A percentile compares a stretch with the other conserved stretches of the same genome.
phyloP scores from a whole-genome alignment of 1,140 invertebrate species.

The Mesaphorura yosii region DNA sequence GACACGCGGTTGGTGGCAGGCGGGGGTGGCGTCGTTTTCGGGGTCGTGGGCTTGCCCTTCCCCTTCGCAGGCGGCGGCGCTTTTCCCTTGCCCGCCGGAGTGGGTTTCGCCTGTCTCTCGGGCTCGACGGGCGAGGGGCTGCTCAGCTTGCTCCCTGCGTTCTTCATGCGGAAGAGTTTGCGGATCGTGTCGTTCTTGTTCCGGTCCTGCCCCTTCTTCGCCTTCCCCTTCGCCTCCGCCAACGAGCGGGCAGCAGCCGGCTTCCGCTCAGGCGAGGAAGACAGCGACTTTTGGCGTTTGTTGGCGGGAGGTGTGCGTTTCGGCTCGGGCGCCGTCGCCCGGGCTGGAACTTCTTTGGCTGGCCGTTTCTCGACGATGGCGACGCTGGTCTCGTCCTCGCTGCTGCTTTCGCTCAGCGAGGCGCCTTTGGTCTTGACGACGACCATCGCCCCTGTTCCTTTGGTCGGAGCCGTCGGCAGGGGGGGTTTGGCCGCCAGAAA shows the following conservation, averaged over 20 bases:
- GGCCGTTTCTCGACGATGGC: no score
- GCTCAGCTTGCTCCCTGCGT: slow-evolving; percentile 14
- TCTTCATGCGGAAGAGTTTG: slow-evolving; percentile 49
- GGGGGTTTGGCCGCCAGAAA: background rate
- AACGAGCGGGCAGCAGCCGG: slow-evolving; percentile 37
- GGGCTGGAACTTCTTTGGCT: slow-evolving; percentile 7
- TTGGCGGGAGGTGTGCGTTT: slow-evolving; percentile 31
- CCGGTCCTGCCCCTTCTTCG: slow-evolving; percentile 49
- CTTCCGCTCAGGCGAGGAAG: slow-evolving; percentile 21
- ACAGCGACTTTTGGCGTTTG: slow-evolving; percentile 6
- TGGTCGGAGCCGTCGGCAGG: slow-evolving; percentile 8
- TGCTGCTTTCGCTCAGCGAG: slow-evolving; percentile 27
- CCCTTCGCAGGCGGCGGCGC: slow-evolving; percentile 32
- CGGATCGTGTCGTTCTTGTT: slow-evolving; percentile 57
- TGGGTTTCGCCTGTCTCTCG: slow-evolving; percentile 37
- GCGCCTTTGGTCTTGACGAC: slow-evolving; percentile 3
- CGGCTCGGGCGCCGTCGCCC: background rate
- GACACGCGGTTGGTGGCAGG: slow-evolving; percentile 22
- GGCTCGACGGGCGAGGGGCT: slow-evolving; percentile 5
- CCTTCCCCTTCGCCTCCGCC: slow-evolving; percentile 40
- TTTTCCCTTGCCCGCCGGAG: background rate
- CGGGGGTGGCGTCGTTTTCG: slow-evolving; percentile 35
- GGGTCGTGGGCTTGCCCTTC: slow-evolving; percentile 38
- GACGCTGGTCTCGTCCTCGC: slow-evolving; percentile 26
- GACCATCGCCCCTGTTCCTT: slow-evolving; percentile 8